Percentiles rank a stretch among this genome's conserved stretches.
Conservation (phyloP, 2,888 invertebrate species). For the Polydrusus tereticollis region DNA sequence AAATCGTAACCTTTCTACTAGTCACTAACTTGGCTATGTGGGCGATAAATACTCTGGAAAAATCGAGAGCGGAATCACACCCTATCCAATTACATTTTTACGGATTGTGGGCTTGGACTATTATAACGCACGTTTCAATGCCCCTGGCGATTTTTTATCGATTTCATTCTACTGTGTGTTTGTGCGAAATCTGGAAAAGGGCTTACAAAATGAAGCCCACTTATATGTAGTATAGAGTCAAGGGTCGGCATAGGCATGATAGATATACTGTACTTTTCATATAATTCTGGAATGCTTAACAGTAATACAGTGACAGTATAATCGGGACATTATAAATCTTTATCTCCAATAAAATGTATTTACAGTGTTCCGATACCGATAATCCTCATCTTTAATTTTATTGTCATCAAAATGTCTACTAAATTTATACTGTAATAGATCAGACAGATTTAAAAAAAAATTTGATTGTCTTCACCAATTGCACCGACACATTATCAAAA, state of each 20-base stretch:
- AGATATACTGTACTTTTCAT: not conserved
- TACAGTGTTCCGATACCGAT: too few relatives aligned
- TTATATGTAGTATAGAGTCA: conserved; percentile 55
- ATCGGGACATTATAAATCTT: too few relatives aligned
- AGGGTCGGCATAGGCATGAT: not conserved
- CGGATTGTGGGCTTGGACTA: conserved; percentile 92
- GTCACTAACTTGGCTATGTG: conserved; percentile 87
- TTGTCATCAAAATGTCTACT: too few relatives aligned
- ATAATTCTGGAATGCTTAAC: not conserved
- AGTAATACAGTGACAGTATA: too few relatives aligned
- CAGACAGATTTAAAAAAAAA: too few relatives aligned
- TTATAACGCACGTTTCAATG: conserved; percentile 90
- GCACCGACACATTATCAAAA: too few relatives aligned
- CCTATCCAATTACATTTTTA: conserved; percentile 86
- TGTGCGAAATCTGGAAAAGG: conserved; percentile 93
- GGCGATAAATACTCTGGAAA: conserved; percentile 88
- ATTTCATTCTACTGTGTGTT: conserved; percentile 92
- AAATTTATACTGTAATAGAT: too few relatives aligned
- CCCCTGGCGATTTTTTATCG: conserved; percentile 91
- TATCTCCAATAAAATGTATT: too few relatives aligned
- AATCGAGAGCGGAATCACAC: conserved; percentile 85
- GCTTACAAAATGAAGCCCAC: conserved; percentile 82
- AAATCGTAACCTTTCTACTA: conserved; percentile 86
- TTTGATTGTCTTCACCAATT: too few relatives aligned
- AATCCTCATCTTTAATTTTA: too few relatives aligned